Percentiles rank a stretch among this genome's conserved stretches.
Evolutionary conservation across 2,797 vertebrate genomes (phyloP).

Genomic region (Scomberomorus guttatus): DNA sequence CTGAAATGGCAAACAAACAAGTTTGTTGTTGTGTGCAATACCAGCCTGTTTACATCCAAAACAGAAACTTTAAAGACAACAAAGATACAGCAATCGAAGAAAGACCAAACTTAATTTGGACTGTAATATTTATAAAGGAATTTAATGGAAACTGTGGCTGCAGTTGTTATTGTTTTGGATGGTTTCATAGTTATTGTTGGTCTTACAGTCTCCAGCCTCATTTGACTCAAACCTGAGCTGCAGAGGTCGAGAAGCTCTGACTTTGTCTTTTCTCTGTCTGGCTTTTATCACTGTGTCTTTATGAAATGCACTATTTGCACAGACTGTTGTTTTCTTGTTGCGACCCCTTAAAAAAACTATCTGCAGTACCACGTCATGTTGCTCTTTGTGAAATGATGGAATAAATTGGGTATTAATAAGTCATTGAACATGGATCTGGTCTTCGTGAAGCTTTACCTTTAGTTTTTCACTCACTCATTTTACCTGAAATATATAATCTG

Average conservation of each 20-base stretch:
- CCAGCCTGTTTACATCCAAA: slow-evolving; percentile 10
- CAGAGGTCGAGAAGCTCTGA: slow-evolving; percentile 10
- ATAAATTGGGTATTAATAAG: slow-evolving; percentile 46
- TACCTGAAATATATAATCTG: too few relatives aligned
- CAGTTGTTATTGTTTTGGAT: neutral
- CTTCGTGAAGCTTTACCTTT: neutral
- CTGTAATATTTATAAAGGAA: neutral
- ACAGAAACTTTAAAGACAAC: neutral
- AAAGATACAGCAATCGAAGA: too few relatives aligned
- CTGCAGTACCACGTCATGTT: slow-evolving; percentile 34
- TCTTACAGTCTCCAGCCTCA: neutral
- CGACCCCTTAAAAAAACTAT: slow-evolving; percentile 9
- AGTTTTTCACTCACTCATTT: neutral
- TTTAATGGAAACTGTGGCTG: neutral
- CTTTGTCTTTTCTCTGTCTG: neutral
- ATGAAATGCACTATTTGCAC: slow-evolving; percentile 78
- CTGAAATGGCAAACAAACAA: too few relatives aligned
- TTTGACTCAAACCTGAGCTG: neutral
- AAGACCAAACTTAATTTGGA: too few relatives aligned
- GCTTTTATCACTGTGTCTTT: slow-evolving; percentile 41
- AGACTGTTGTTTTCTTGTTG: slow-evolving; percentile 44
- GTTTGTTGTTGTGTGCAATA: neutral
- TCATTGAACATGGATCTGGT: slow-evolving; percentile 11
- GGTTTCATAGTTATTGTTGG: neutral
- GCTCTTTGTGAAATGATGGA: slow-evolving; percentile 54